Evolutionary conservation across 2,113 vertebrate species (phyloP).

Genomic region (Phaethornis superciliosus): DNA sequence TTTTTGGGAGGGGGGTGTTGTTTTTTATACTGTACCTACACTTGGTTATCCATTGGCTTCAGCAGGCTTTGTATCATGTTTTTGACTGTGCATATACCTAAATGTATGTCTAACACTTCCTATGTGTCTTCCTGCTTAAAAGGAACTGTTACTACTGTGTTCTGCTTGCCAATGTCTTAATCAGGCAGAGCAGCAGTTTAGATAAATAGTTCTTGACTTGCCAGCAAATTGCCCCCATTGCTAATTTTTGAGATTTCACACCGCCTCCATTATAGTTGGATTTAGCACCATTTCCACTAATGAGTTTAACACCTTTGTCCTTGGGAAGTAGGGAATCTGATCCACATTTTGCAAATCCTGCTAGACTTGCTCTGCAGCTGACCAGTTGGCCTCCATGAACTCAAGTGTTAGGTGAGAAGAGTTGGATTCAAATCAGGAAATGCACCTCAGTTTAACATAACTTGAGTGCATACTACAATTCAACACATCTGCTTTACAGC

Average conservation of each 20-base stretch:
- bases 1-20: neutral
- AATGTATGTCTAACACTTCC: neutral
- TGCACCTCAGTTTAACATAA: neutral
- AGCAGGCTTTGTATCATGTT: neutral
- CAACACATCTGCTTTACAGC: neutral
- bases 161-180: neutral
- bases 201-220: neutral
- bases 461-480: neutral
- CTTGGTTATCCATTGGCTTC: neutral
- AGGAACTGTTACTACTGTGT: neutral
- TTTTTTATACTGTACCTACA: neutral
- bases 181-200: neutral
- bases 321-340: neutral
- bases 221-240: neutral
- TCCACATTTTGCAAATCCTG: neutral
- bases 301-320: neutral
- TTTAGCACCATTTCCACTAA: neutral
- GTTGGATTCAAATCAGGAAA: neutral
- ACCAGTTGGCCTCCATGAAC: neutral
- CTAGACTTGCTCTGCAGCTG: neutral
- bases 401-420: neutral
- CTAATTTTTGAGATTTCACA: neutral
- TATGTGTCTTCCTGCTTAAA: neutral
- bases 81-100: neutral
- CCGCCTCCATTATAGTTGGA: neutral